phyloP scores from a whole-genome alignment of 2,113 vertebrate species.

The Ivindomyrus marchei region DNA sequence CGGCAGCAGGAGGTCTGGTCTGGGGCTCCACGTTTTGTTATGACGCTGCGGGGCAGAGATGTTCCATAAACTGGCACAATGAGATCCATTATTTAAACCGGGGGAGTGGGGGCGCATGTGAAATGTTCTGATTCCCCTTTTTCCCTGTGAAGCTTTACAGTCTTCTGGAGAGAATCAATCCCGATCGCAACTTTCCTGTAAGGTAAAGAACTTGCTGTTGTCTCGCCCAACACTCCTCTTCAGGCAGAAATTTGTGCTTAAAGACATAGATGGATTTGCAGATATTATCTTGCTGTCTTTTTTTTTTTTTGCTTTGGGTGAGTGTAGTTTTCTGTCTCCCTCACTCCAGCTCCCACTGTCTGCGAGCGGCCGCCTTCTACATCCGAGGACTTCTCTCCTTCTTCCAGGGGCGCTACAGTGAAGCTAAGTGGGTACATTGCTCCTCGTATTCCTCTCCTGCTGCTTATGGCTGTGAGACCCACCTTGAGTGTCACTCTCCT shows the following conservation, averaged over 20 bases:
- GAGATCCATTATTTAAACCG: neutral
- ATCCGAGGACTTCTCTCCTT: slow-evolving; percentile 96
- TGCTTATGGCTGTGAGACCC: neutral
- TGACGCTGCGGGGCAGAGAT: neutral
- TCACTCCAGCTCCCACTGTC: slow-evolving; percentile 79
- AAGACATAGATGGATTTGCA: neutral
- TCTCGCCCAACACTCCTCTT: neutral
- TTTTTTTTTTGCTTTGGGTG: neutral
- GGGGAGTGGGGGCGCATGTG: neutral
- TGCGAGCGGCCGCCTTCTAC: slow-evolving; percentile 92
- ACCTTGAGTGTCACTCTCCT: neutral
- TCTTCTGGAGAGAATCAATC: slow-evolving; percentile 75
- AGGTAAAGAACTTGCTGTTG: slow-evolving; percentile 50
- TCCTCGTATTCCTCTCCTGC: neutral
- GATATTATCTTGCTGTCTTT: neutral
- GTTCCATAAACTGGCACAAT: neutral
- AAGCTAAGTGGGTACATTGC: slow-evolving; percentile 80
- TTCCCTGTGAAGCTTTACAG: slow-evolving; percentile 61
- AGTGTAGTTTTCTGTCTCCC: neutral
- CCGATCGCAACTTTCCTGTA: slow-evolving; percentile 76
- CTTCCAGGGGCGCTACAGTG: slow-evolving; percentile 96
- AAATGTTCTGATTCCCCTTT: neutral
- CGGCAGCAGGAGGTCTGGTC: slow-evolving; percentile 83
- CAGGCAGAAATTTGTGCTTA: neutral
- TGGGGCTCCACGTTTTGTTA: neutral